Base-by-base conservation (phyloP, 2,888 invertebrate species). In the Brachyptera risi region DNA sequence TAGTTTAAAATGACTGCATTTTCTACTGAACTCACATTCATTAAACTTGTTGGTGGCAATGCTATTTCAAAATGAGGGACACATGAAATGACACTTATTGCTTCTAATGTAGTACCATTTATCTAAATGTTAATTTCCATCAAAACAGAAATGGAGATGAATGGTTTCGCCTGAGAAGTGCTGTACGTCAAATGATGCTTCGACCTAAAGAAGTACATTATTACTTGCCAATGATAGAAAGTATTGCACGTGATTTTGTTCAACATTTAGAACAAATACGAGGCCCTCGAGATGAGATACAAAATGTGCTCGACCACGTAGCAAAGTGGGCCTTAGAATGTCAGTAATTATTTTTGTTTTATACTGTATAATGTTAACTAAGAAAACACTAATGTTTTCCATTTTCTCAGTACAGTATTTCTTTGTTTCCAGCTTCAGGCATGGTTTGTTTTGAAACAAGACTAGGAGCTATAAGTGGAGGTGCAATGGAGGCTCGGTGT, bases 71-170 rank as follows among this genome's bases (percentile, higher is more conserved):
- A n/a, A n/a, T n/a, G n/a, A n/a, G n/a, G n/a, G n/a, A n/a, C n/a
- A n/a, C n/a, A n/a, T n/a, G n/a, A n/a, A n/a, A n/a, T n/a, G n/a
- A n/a, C n/a, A n/a, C n/a, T n/a, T n/a, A n/a, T n/a, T n/a, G n/a
- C n/a, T n/a, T n/a, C n/a, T n/a, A n/a, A n/a, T n/a, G n/a, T n/a
- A n/a, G n/a, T n/a, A n/a, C n/a, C n/a, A n/a, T n/a, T n/a, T n/a
- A n/a, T n/a, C n/a, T n/a, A n/a, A n/a, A n/a, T n/a, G n/a, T n/a
- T n/a, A n/a, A n/a, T n/a, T n/a, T n/a, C n/a, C n/a, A n/a, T n/a
- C n/a, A n/a, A n/a, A n/a, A n/a, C 66, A 81, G 80, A 44, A 81
- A 81, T 70, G 81, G 80, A 1, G 78, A 79, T 4, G 79, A 80
- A 65, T 82, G 81, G 81, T 79, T 80, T 67, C 70, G 76, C 58